Evolutionary conservation across 2,888 invertebrate species (phyloP).

Genomic region (Drosophila kokeensis): DNA sequence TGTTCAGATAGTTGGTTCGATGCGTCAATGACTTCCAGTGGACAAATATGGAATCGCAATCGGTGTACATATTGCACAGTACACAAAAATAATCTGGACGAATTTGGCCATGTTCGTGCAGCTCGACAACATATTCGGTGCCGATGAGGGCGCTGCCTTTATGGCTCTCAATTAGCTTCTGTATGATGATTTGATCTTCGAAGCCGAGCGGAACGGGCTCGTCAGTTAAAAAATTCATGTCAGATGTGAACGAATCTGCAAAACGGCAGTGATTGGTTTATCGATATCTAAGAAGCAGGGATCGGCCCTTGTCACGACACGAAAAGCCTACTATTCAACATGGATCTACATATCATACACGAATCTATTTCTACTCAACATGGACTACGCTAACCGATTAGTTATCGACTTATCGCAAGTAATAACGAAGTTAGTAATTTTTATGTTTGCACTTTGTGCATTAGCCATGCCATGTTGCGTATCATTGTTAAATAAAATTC

Average conservation of each 20-base stretch:
- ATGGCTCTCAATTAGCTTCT: slow-evolving; percentile 85
- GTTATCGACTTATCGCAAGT: not conserved
- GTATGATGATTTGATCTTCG: slow-evolving; percentile 88
- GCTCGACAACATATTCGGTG: slow-evolving; percentile 91
- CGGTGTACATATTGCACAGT: slow-evolving; percentile 92
- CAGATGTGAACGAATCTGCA: slow-evolving; percentile 25
- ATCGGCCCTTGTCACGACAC: slow-evolving; percentile 9
- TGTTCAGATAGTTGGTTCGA: slow-evolving; percentile 88
- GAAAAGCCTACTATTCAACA: not conserved
- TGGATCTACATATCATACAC: not conserved
- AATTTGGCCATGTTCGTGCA: slow-evolving; percentile 88
- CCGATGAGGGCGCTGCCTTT: slow-evolving; percentile 87
- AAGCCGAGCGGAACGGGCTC: slow-evolving; percentile 90
- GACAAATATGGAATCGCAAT: slow-evolving; percentile 91
- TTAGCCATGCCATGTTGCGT: not conserved
- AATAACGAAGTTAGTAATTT: not conserved
- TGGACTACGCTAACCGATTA: not conserved
- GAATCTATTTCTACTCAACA: not conserved
- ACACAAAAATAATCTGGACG: slow-evolving; percentile 92
- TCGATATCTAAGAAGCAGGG: not conserved
- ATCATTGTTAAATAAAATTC: not conserved
- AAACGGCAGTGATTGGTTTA: slow-evolving; percentile 13
- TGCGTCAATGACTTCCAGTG: slow-evolving; percentile 93
- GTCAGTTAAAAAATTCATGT: slow-evolving; percentile 86
- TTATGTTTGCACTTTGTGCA: not conserved